Percentiles rank a stretch among this genome's conserved stretches.
phyloP scores from a whole-genome alignment of 2,797 vertebrate genomes.

The Aselliscus stoliczkanus region DNA sequence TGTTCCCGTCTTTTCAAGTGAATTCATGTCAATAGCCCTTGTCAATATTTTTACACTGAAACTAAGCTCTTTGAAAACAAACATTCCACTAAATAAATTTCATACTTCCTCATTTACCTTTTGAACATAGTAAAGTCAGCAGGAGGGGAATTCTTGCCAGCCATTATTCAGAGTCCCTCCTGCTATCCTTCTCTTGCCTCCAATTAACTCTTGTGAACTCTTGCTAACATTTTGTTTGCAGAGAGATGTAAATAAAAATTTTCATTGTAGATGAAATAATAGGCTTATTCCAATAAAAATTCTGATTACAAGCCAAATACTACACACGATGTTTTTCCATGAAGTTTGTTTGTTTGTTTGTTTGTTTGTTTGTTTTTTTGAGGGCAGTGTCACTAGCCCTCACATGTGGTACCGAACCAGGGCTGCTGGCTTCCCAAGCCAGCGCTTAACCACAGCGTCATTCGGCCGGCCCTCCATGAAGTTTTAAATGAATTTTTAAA shows the following conservation, averaged over 20 bases:
- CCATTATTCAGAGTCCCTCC: conserved; percentile 45
- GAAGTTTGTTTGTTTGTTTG: no score
- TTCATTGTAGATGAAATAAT: conserved; percentile 54
- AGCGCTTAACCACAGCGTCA: no score
- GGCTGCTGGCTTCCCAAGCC: no score
- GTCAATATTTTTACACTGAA: conserved; percentile 49
- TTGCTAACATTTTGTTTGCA: conserved; percentile 45
- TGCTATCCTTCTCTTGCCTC: conserved; percentile 34
- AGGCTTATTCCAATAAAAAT: conserved; percentile 41
- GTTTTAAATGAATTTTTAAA: conserved; percentile 4
- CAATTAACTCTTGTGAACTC: conserved; percentile 35
- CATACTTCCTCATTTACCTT: conserved; percentile 50
- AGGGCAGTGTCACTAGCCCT: no score
- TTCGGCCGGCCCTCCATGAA: no score
- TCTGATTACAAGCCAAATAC: conserved; percentile 37
- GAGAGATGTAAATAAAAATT: conserved; percentile 56
- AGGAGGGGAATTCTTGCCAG: conserved; percentile 35
- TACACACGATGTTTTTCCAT: background rate
- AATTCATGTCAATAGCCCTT: conserved; percentile 60
- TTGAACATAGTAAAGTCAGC: conserved; percentile 58
- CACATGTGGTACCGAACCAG: no score
- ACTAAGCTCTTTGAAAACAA: conserved; percentile 44
- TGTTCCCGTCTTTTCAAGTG: conserved; percentile 40
- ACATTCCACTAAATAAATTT: conserved; percentile 41
- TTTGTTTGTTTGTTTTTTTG: no score